Evolutionary conservation across 2,797 vertebrate species (phyloP).

Genomic region (Euthynnus affinis): DNA sequence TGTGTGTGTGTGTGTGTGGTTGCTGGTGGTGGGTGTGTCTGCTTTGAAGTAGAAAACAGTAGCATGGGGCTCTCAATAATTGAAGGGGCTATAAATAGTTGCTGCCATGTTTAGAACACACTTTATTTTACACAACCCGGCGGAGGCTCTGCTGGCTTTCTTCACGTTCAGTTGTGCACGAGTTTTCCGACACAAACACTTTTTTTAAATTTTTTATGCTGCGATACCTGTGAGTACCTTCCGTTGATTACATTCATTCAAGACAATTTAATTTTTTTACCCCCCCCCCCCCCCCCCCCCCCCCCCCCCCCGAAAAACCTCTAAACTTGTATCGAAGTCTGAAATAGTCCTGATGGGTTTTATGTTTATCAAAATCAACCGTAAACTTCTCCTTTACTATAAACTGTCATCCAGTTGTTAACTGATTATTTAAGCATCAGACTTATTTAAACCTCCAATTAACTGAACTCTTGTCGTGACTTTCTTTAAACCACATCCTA

Average conservation of each 20-base stretch:
- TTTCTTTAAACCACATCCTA: background rate
- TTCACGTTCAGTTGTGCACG: conserved; percentile 16
- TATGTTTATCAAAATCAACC: background rate
- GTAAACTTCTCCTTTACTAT: background rate
- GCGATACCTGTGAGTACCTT: background rate
- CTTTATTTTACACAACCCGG: conserved; percentile 54
- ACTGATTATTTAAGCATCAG: too few relatives aligned
- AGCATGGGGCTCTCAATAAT: conserved; percentile 59
- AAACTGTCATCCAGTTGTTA: background rate
- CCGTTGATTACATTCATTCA: background rate
- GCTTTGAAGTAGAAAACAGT: conserved; percentile 60
- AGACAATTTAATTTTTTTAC: background rate
- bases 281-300: too few relatives aligned
- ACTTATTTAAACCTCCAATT: background rate
- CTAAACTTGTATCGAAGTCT: background rate
- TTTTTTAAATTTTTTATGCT: background rate
- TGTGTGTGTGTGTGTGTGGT: conserved; percentile 7
- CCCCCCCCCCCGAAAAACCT: too few relatives aligned
- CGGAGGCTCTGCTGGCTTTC: conserved; percentile 12
- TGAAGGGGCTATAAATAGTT: conserved; percentile 66
- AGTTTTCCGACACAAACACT: background rate
- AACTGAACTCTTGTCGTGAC: background rate
- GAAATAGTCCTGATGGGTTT: background rate
- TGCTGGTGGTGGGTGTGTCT: conserved; percentile 8
- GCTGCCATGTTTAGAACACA: conserved; percentile 56